Percentiles rank a stretch among this genome's conserved stretches.
phyloP scores from a whole-genome alignment of 2,888 invertebrate genomes.

The Yponomeuta plumbellus region DNA sequence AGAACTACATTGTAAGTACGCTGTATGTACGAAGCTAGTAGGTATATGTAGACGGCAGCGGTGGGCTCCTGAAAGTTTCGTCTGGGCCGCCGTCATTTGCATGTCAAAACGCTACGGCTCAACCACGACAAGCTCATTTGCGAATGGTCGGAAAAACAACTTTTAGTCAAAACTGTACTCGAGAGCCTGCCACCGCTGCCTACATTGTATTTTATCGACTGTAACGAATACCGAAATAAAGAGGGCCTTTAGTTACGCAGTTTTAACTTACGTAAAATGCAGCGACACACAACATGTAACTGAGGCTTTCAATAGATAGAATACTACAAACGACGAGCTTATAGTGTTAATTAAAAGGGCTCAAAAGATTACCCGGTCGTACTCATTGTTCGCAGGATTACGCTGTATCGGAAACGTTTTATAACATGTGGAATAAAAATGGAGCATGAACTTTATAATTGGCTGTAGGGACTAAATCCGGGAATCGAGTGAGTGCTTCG shows the following conservation, averaged over 20 bases:
- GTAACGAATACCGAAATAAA: not conserved
- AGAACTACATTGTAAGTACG: not conserved
- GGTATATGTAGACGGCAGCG: not conserved
- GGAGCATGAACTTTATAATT: not conserved
- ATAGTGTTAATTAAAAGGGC: not conserved
- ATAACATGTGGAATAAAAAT: not conserved
- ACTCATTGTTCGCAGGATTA: slow-evolving; percentile 1
- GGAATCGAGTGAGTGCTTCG: not conserved
- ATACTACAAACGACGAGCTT: not conserved
- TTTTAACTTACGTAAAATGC: not conserved
- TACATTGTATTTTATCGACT: slow-evolving; percentile 1
- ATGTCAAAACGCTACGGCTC: slow-evolving; percentile 54
- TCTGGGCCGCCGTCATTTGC: slow-evolving; percentile 43
- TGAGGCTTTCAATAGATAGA: not conserved
- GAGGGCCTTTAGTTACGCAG: not conserved
- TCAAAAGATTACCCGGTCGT: not conserved
- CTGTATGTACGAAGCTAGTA: not conserved
- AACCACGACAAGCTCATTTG: slow-evolving; percentile 57
- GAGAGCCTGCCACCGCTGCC: not conserved
- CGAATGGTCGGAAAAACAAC: slow-evolving; percentile 26
- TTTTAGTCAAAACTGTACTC: not conserved
- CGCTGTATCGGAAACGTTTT: not conserved
- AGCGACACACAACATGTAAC: not conserved
- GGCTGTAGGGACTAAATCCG: not conserved
- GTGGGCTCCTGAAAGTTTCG: slow-evolving; percentile 2